These are phyloP conservation scores for Podiceps cristatus DNA, from an alignment of 2,113 vertebrate genomes.

Conservation along the genomic window DNA sequence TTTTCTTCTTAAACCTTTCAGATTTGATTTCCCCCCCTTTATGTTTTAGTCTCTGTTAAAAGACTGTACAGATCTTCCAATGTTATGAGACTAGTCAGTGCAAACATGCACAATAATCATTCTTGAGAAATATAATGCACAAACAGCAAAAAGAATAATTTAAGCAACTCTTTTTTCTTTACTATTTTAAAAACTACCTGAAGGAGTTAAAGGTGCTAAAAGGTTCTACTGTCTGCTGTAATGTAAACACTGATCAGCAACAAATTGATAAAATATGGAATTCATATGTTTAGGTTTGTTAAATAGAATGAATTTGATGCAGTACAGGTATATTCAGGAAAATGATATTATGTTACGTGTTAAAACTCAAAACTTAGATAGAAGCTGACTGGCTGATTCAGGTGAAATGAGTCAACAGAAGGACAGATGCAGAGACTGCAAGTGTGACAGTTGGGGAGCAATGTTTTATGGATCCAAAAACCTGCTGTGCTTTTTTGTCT, in stretches of 20 bases:
- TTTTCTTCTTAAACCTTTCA: background rate
- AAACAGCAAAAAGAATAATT: background rate
- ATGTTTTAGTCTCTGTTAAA: background rate
- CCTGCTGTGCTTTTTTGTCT: conserved; percentile 70
- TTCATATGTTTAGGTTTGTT: background rate
- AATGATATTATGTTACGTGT: background rate
- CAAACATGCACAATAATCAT: background rate
- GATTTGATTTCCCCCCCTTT: background rate
- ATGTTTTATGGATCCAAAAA: conserved; percentile 67
- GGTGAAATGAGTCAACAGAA: conserved; percentile 71
- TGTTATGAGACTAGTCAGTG: background rate
- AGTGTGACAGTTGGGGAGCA: conserved; percentile 69
- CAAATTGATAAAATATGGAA: background rate
- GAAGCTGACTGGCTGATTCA: conserved; percentile 54
- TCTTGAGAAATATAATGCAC: background rate
- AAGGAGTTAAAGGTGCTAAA: background rate
- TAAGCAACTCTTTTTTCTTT: fast-evolving
- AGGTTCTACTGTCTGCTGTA: background rate
- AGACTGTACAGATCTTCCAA: background rate
- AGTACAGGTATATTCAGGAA: background rate
- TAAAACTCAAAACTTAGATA: conserved; percentile 51
- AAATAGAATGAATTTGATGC: background rate
- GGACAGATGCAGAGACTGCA: conserved; percentile 69
- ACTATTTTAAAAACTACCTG: background rate
- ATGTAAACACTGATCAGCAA: background rate